A percentile compares a stretch with the other conserved stretches of the same genome.
phyloP scores from a whole-genome alignment of 2,113 vertebrate species.

The Synodontis membranacea region DNA sequence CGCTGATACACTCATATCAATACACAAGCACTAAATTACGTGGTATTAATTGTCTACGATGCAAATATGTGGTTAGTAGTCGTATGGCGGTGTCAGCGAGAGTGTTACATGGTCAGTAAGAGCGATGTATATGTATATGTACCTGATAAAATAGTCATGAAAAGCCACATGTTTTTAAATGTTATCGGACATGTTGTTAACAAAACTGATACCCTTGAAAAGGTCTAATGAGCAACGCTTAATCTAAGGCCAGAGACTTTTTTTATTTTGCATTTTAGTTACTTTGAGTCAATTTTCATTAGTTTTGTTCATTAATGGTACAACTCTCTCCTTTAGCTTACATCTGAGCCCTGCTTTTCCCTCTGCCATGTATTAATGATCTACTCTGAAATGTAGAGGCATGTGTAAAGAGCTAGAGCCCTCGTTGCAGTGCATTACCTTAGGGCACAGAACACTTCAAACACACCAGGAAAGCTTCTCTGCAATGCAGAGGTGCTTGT shows the following conservation, averaged over 20 bases:
- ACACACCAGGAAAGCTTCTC: conserved; percentile 50
- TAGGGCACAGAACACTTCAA: conserved; percentile 53
- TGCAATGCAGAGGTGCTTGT: conserved; percentile 50
- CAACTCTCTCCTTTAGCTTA: conserved; percentile 31
- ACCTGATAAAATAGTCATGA: not conserved
- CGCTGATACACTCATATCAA: not conserved
- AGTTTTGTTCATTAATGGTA: conserved; percentile 29
- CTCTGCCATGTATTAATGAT: conserved; percentile 46
- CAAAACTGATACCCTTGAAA: not conserved
- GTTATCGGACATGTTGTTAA: not conserved
- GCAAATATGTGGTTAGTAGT: not conserved
- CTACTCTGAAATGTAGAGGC: conserved; percentile 52
- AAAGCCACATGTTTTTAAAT: not conserved
- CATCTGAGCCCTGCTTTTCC: conserved; percentile 23
- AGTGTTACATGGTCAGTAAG: not conserved
- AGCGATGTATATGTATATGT: too few relatives aligned
- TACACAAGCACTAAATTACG: not conserved
- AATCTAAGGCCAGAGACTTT: conserved; percentile 20
- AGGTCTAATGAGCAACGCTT: conserved; percentile 1
- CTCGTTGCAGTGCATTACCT: conserved; percentile 49
- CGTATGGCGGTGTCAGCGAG: not conserved
- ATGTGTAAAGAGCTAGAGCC: conserved; percentile 19
- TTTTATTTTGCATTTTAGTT: conserved; percentile 36
- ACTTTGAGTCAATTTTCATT: conserved; percentile 14
- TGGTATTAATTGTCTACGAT: not conserved